Conservation (phyloP, 2,888 invertebrate species). For the Lasioglossum vierecki region DNA sequence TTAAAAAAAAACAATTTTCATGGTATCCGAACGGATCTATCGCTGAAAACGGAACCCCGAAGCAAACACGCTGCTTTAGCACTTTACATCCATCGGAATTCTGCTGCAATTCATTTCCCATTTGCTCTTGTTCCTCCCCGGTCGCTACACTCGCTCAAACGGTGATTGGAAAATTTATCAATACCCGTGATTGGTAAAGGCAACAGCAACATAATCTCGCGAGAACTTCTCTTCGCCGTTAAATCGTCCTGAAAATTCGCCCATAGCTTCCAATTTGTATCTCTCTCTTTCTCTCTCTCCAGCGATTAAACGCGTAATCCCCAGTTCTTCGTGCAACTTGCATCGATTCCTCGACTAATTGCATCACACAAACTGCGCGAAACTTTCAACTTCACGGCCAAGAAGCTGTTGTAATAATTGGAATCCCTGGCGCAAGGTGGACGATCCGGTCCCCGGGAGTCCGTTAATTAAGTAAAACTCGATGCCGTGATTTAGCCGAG, state of each 20-base stretch:
- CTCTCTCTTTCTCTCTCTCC: not conserved
- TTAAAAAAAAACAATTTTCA: too few species aligned
- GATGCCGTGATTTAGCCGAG: not conserved
- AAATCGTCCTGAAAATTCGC: not conserved
- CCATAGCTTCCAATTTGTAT: not conserved
- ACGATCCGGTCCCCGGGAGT: not conserved
- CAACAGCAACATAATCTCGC: not conserved
- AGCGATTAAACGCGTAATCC: not conserved
- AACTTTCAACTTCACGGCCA: not conserved
- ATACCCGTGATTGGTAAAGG: too few species aligned
- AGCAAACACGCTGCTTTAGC: too few species aligned
- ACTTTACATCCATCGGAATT: not conserved
- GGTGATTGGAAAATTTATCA: not conserved
- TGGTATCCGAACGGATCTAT: not conserved
- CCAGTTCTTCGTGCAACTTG: not conserved
- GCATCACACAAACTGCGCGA: not conserved
- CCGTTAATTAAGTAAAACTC: slow-evolving; percentile 7
- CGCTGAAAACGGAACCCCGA: not conserved
- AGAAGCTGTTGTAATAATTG: not conserved
- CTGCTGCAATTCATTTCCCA: not conserved
- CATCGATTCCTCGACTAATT: not conserved
- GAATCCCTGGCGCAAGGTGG: not conserved
- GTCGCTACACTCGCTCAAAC: not conserved
- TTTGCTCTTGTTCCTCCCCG: not conserved
- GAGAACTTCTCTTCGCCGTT: not conserved